Evolutionary conservation across 2,888 invertebrate genomes (phyloP), one percentile per base, ranked within the genome.

Genomic region (Sericinus montela): DNA sequence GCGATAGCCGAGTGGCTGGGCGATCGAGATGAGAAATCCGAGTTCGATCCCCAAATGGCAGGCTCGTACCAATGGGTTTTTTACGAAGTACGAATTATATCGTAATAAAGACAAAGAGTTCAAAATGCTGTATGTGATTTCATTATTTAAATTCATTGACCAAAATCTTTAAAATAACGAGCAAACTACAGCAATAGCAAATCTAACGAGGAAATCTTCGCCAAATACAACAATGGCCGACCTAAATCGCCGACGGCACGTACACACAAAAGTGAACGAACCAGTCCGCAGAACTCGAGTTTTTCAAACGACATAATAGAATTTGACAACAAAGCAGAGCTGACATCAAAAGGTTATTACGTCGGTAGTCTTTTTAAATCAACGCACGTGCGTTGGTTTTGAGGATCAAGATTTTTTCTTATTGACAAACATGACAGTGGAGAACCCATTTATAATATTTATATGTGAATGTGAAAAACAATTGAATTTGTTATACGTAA

Each of bases 331-430:
- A 41, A 41, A 41, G 29, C 37, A 19, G 34, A 34, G 9, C 10
- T 36, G 41, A 47, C 47, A 40, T 29, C 36, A 34, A 13, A 5
- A 19, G 19, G 8, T 16, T 19, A 41, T 29, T 39, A 25, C 30
- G 28, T 30, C 30, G 15, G 6, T 9, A 39, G 28, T 16, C 11
- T 14, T 46, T 46, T 25, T 11, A 16, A 40, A 15, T 16, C 40
- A 32, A 14, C 9, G 28, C 40, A 41, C 47, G 47, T 36, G 47
- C 41, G 47, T 36, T 35, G 41, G 35, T 36, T 36, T 40, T 19
- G 39, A 47, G 28, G n/a, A 35, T 6, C 35, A 34, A 29, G 41
- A 36, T 41, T 47, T 29, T 47, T 40, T 13, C 16, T 35, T 19
- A 29, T 19, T 25, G 29, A 41, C 28, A 41, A 41, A 46, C 32